These are phyloP conservation scores for Enhydra lutris DNA, from an alignment of 2,113 vertebrate genomes.

Conservation along the genomic window DNA sequence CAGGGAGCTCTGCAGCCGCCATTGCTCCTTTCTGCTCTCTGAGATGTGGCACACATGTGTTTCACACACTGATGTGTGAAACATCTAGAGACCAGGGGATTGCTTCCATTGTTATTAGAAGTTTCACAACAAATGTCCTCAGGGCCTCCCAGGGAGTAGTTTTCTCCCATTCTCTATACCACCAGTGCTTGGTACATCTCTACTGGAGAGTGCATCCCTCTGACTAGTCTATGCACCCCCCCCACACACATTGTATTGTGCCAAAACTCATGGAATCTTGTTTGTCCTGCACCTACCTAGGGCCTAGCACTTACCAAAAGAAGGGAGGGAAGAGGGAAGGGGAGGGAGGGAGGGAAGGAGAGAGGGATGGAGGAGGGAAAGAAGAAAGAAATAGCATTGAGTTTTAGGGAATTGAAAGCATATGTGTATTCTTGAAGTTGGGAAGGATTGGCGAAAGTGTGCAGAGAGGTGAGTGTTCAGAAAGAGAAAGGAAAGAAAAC, in stretches of 20 bases:
- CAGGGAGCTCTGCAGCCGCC: rapidly evolving
- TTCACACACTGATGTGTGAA: background rate
- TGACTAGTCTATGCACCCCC: background rate
- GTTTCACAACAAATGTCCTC: background rate
- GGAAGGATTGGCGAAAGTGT: background rate
- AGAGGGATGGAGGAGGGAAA: background rate
- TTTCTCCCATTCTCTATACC: background rate
- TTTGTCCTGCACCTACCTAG: background rate
- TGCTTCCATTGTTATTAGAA: background rate
- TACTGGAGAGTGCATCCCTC: background rate
- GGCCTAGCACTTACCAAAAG: background rate
- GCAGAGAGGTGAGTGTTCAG: background rate
- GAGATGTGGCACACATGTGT: rapidly evolving
- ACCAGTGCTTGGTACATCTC: background rate
- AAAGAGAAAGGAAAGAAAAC: background rate
- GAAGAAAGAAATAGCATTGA: background rate
- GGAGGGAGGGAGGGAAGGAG: background rate
- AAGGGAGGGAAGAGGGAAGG: background rate
- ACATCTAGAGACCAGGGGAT: background rate
- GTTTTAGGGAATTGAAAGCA: background rate
- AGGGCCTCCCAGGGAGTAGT: background rate
- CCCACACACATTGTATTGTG: rapidly evolving
- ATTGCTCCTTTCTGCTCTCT: background rate
- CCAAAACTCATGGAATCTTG: background rate
- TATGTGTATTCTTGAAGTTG: background rate